Conservation (phyloP, 2,113 vertebrate species). For the Hippocampus guttulatus region DNA sequence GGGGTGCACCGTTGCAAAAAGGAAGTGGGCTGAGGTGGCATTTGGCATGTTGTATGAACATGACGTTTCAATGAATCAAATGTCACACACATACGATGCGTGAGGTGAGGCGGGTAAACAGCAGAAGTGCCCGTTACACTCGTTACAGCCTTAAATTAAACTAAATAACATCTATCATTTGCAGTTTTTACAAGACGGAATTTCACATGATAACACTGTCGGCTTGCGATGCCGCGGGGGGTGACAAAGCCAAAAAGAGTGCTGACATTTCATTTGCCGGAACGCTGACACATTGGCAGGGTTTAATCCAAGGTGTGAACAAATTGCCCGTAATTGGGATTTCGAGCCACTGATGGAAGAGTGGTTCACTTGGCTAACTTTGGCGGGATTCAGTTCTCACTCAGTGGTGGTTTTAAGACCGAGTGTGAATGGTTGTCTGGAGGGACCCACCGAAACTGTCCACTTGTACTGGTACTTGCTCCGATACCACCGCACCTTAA, state of each 20-base stretch:
- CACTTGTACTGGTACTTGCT: background rate
- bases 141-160: constrained; percentile 16
- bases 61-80: constrained; percentile 18
- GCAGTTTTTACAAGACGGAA: constrained; percentile 39
- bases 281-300: constrained; percentile 10
- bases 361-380: background rate
- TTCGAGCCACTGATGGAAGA: background rate
- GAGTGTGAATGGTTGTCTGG: background rate
- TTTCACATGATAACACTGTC: constrained; percentile 45
- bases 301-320: constrained; percentile 47
- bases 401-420: background rate
- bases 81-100: constrained; percentile 3
- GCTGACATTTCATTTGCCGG: constrained; percentile 48
- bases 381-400: background rate
- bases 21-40: background rate
- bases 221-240: constrained; percentile 43
- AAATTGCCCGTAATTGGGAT: constrained; percentile 27
- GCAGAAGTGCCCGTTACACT: constrained; percentile 7
- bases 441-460: background rate
- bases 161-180: constrained; percentile 41
- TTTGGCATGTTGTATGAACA: constrained; percentile 9
- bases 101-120: background rate
- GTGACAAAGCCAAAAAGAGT: constrained; percentile 17
- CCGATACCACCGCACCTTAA: background rate
- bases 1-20: background rate